phyloP scores from a whole-genome alignment of 1,140 invertebrate genomes.

The Solen grandis region DNA sequence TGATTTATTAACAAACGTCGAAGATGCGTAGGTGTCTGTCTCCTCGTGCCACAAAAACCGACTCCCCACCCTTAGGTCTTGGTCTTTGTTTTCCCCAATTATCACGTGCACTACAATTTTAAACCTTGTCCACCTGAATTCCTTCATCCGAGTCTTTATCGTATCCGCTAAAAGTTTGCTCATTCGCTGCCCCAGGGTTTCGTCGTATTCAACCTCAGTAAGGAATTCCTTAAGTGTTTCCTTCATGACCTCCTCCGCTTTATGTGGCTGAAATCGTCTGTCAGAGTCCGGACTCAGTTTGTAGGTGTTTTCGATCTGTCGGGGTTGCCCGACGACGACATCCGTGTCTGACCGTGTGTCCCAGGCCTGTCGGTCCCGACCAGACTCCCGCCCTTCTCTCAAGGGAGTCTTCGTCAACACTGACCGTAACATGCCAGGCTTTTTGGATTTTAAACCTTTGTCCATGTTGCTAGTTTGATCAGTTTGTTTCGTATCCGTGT shows the following conservation, averaged over 20 bases:
- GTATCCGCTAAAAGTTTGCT: slow-evolving; percentile 53
- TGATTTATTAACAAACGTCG: slow-evolving; percentile 54
- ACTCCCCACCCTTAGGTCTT: slow-evolving; percentile 62
- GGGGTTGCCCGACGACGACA: background rate
- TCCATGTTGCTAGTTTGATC: background rate
- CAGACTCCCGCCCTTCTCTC: slow-evolving; percentile 27
- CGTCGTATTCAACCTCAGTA: slow-evolving; percentile 51
- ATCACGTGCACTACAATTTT: slow-evolving; percentile 64
- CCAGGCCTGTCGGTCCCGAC: slow-evolving; percentile 27
- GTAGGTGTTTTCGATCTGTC: slow-evolving; percentile 57
- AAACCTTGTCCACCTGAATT: slow-evolving; percentile 59
- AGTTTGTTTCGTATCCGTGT: background rate
- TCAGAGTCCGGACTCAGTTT: slow-evolving; percentile 48
- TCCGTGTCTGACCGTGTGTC: slow-evolving; percentile 45
- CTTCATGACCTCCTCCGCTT: slow-evolving; percentile 51
- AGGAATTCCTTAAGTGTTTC: slow-evolving; percentile 33
- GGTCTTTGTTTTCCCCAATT: slow-evolving; percentile 63
- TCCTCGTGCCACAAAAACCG: slow-evolving; percentile 66
- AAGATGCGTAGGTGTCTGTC: slow-evolving; percentile 63
- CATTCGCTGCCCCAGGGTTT: slow-evolving; percentile 37
- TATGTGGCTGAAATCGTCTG: slow-evolving; percentile 42
- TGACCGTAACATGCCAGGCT: slow-evolving; percentile 28
- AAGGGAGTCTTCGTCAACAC: slow-evolving; percentile 47
- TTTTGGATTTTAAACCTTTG: slow-evolving; percentile 21
- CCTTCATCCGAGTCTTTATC: slow-evolving; percentile 58